Evolutionary conservation across 92 coral and sea anemone genomes (phyloP).

Genomic region (Parazoanthus atlanticus): DNA sequence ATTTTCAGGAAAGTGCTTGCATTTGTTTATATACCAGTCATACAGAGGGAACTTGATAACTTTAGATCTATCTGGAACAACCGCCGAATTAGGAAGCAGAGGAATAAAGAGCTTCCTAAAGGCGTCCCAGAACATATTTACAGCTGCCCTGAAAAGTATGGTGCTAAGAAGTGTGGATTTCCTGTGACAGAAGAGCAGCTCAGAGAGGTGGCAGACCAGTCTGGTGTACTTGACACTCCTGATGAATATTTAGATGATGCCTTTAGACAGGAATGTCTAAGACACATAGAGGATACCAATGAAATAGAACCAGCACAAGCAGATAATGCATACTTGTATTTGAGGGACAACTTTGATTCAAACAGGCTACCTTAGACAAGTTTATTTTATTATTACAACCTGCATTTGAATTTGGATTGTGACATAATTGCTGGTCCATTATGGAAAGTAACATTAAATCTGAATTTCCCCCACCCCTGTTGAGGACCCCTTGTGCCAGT

Average conservation of each 20-base stretch:
- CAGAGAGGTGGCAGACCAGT: slow-evolving; percentile 66
- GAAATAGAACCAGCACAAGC: slow-evolving; percentile 68
- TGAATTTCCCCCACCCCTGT: slow-evolving; percentile 14
- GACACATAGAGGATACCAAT: slow-evolving; percentile 63
- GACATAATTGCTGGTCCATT: slow-evolving; percentile 16
- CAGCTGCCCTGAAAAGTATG: slow-evolving; percentile 62
- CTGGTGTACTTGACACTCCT: slow-evolving; percentile 58
- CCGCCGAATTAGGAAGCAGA: slow-evolving; percentile 64
- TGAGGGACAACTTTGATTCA: slow-evolving; percentile 57
- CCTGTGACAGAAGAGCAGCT: slow-evolving; percentile 67
- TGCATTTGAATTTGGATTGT: slow-evolving; percentile 22
- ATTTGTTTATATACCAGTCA: slow-evolving; percentile 45
- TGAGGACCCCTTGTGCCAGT: slow-evolving; percentile 26
- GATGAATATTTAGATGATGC: slow-evolving; percentile 60
- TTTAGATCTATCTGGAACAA: slow-evolving; percentile 74
- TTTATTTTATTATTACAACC: neutral
- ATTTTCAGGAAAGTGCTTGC: slow-evolving; percentile 34
- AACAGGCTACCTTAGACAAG: slow-evolving; percentile 28
- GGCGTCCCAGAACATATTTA: slow-evolving; percentile 82
- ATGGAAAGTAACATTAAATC: slow-evolving; percentile 7
- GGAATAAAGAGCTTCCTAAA: slow-evolving; percentile 66
- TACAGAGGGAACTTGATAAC: slow-evolving; percentile 73
- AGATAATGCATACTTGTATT: slow-evolving; percentile 66
- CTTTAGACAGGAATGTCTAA: slow-evolving; percentile 61
- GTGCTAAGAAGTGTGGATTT: slow-evolving; percentile 71